These are phyloP conservation scores for Mus minutoides DNA, from an alignment of 2,797 vertebrate species.

Conservation along the genomic window DNA sequence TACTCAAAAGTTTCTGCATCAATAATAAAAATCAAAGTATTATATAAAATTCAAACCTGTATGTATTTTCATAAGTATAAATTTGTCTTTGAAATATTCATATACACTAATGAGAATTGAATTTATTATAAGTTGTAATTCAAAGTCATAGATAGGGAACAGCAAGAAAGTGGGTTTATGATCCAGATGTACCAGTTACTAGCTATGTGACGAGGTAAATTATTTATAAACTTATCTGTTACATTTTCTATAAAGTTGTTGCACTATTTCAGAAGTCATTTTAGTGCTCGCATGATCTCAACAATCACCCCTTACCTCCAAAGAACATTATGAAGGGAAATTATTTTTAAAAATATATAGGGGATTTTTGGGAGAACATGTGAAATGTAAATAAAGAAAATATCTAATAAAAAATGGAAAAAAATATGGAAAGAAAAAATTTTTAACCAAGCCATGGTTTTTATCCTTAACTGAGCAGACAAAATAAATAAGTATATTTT, in stretches of 20 bases:
- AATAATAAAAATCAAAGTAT: background rate
- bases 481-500: background rate
- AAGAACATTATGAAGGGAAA: background rate
- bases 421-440: background rate
- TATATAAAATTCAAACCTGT: conserved; percentile 1
- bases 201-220: background rate
- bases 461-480: background rate
- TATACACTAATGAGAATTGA: conserved; percentile 26
- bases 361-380: too few relatives aligned
- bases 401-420: too few relatives aligned
- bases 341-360: background rate
- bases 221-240: background rate
- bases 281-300: background rate
- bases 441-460: background rate
- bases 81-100: conserved; percentile 35
- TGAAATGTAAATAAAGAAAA: too few relatives aligned
- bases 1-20: background rate
- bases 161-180: background rate
- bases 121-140: background rate
- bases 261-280: background rate
- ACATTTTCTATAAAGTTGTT: background rate
- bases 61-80: background rate
- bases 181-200: background rate
- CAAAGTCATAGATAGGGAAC: background rate
- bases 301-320: background rate